Evolutionary conservation across 1,140 invertebrate species (phyloP), one percentile per base, ranked within the genome.

Genomic region (Caenorhabditis inopinata): DNA sequence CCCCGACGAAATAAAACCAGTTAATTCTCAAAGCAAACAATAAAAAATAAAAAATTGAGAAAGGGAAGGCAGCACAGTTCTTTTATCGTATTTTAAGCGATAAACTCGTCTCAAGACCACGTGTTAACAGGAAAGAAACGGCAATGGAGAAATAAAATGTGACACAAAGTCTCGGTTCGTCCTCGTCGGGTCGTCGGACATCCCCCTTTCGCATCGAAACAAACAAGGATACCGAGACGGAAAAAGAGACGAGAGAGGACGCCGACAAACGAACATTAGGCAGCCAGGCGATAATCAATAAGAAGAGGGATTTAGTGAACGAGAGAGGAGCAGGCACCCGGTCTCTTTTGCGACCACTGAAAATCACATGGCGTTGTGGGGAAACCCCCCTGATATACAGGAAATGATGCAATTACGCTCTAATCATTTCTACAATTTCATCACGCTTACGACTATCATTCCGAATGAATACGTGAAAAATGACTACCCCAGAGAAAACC

Each of bases 31-130:
- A 35, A 29, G 32, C 58, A 68, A 68, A 68, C 38, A 68, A 42
- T 9, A 38, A 21, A 68, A 68, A 42, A 9, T 42, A 21, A 12
- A 29, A 32, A 38, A 16, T 1, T 38, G 23, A 27, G n/a, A 68
- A 21, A 21, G 58, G 53, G 21, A 25, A 38, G 25, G 38, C 25
- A 68, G n/a, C 32, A 35, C 18, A 42, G 25, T 68, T 29, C 35
- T 68, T 68, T 68, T 68, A 68, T 68, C 38, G 58, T 68, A 68
- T 68, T 38, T 42, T 38, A 68, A 68, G 32, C 58, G 58, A 68
- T 68, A 68, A 68, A 68, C 38, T 68, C 58, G 29, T 68, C 58
- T 68, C 58, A 68, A 68, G 58, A 68, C 58, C 58, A 68, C 58
- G 58, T 68, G 58, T 32, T 68, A 68, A 12, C 58, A 68, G 58